Evolutionary conservation across 2,113 vertebrate species (phyloP).

Genomic region (Cacatua alba): DNA sequence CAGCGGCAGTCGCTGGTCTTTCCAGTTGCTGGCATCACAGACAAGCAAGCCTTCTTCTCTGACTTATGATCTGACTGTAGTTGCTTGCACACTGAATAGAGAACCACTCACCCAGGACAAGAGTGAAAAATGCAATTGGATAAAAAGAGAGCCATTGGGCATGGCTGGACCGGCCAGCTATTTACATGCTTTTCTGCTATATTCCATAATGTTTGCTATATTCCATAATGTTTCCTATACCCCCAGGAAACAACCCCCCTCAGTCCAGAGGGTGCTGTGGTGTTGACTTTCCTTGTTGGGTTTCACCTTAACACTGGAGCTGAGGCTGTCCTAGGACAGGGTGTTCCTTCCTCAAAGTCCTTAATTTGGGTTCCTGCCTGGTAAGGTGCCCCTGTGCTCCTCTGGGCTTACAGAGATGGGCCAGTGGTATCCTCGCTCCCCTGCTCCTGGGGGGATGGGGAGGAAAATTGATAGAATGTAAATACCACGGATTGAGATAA

Average conservation of each 20-base stretch:
- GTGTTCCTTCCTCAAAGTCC: background rate
- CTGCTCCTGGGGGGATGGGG: no score
- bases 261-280: background rate
- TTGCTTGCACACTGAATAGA: background rate
- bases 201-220: background rate
- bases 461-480: no score
- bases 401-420: background rate
- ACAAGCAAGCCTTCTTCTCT: background rate
- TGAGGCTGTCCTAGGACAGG: background rate
- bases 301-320: background rate
- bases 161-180: background rate
- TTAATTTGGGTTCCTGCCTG: background rate
- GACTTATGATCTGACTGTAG: background rate
- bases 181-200: background rate
- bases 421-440: no score
- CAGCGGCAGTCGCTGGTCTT: background rate
- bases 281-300: background rate
- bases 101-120: background rate
- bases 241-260: fast-evolving
- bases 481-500: no score
- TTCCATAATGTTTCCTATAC: background rate
- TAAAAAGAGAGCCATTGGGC: background rate
- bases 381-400: background rate
- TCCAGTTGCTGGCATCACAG: background rate
- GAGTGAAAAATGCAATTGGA: background rate